These are phyloP conservation scores for Hydraecia micacea DNA, from an alignment of 2,888 invertebrate species.

Conservation along the genomic window DNA sequence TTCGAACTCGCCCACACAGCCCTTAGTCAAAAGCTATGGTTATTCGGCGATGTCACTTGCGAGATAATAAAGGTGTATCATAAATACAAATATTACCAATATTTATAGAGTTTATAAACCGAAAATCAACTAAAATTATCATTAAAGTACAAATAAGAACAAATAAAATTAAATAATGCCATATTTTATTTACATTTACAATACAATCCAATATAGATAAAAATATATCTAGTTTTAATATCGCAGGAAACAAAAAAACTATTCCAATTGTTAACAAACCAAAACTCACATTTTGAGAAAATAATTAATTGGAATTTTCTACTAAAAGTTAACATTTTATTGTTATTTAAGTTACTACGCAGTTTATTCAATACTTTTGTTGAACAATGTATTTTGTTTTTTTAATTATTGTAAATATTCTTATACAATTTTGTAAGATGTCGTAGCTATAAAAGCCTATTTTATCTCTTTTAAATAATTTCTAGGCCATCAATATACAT, in stretches of 20 bases:
- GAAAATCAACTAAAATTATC: conserved; percentile 23
- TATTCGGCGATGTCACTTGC: not conserved
- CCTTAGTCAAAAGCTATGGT: not conserved
- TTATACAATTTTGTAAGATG: too few species aligned
- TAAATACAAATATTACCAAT: not conserved
- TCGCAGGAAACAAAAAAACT: conserved; percentile 59
- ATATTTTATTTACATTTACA: conserved; percentile 70
- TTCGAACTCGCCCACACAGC: not conserved
- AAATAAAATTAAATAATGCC: conserved; percentile 62
- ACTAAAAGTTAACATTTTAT: conserved; percentile 31
- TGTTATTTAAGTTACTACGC: conserved; percentile 25
- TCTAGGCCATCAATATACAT: conserved; percentile 21
- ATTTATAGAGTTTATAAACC: not conserved
- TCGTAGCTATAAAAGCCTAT: too few species aligned
- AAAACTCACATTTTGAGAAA: conserved; percentile 35
- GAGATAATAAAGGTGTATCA: not conserved
- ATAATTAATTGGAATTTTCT: conserved; percentile 49
- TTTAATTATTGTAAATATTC: conserved; percentile 21
- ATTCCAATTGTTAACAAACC: conserved; percentile 51
- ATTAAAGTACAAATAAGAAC: conserved; percentile 56
- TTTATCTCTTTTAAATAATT: not conserved
- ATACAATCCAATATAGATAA: conserved; percentile 64
- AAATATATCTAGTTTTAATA: conserved; percentile 64
- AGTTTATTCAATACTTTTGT: conserved; percentile 30
- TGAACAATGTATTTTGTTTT: not conserved